Conservation (phyloP, 2,113 vertebrate species). For the Amblyornis subalaris region DNA sequence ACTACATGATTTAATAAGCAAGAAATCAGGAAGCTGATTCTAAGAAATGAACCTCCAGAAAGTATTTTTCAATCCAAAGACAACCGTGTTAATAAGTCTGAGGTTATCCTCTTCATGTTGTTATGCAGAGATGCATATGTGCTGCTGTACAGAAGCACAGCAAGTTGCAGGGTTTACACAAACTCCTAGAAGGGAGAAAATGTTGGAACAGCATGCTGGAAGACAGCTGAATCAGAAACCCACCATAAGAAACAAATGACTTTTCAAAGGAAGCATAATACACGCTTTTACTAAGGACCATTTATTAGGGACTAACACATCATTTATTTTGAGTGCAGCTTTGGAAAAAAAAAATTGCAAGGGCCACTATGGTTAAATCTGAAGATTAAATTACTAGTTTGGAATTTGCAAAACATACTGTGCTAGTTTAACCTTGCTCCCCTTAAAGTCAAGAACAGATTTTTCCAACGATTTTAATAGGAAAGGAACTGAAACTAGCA, state of each 20-base stretch:
- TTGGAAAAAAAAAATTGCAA: neutral
- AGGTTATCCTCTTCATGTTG: neutral
- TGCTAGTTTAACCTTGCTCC: constrained; percentile 25
- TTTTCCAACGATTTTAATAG: constrained; percentile 27
- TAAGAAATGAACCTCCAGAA: constrained; percentile 5
- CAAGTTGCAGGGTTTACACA: neutral
- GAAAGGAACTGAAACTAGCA: neutral
- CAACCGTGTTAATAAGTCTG: neutral
- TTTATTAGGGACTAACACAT: constrained; percentile 54
- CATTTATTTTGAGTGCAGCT: constrained; percentile 37
- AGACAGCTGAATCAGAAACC: constrained; percentile 14
- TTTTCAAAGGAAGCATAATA: constrained; percentile 33
- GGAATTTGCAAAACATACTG: constrained; percentile 33
- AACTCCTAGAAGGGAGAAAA: neutral
- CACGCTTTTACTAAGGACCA: constrained; percentile 8
- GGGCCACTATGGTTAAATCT: neutral
- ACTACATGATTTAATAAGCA: constrained; percentile 35
- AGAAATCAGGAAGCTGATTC: constrained; percentile 22
- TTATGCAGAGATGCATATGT: neutral
- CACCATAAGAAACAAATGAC: neutral
- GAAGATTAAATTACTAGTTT: constrained; percentile 29
- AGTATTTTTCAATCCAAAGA: constrained; percentile 2
- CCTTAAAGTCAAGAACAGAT: neutral
- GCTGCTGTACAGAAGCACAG: neutral
- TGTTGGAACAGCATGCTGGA: neutral